Evolutionary conservation across 1,140 invertebrate genomes (phyloP).

Genomic region (Plutomurus gul): DNA sequence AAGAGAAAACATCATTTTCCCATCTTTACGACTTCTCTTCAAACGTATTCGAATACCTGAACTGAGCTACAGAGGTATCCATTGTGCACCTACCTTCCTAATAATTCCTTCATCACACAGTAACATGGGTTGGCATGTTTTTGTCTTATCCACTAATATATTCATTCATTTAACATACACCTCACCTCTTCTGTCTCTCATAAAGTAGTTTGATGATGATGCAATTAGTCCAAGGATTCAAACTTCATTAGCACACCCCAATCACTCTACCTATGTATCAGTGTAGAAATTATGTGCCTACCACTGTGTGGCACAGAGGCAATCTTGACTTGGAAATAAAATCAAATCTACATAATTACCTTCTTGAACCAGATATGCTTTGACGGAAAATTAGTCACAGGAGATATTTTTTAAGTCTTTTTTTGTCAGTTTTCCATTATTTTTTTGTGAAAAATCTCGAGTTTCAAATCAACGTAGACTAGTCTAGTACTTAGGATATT

Average conservation of each 20-base stretch:
- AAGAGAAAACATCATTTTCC: background rate
- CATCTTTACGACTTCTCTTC: too few species aligned
- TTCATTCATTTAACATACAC: conserved; percentile 15
- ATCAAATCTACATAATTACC: conserved; percentile 22
- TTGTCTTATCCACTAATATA: conserved; percentile 18
- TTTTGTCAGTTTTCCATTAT: background rate
- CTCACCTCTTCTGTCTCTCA: conserved; percentile 9
- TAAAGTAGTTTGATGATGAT: conserved; percentile 18
- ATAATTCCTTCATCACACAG: background rate
- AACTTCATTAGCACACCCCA: conserved; percentile 36
- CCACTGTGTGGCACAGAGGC: background rate
- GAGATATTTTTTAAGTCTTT: background rate
- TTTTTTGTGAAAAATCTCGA: background rate
- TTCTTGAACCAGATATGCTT: background rate
- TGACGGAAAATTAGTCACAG: conserved; percentile 1
- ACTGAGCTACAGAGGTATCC: too few species aligned
- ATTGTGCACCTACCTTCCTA: background rate
- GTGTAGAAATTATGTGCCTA: background rate
- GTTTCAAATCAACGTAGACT: background rate
- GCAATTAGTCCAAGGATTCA: conserved; percentile 36
- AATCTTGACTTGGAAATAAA: background rate
- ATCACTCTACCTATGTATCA: too few species aligned
- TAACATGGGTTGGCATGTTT: background rate
- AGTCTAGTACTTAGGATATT: too few species aligned
- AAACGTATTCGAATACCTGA: too few species aligned